Evolutionary conservation across 2,113 vertebrate species (phyloP).

Genomic region (Desmodus rotundus): DNA sequence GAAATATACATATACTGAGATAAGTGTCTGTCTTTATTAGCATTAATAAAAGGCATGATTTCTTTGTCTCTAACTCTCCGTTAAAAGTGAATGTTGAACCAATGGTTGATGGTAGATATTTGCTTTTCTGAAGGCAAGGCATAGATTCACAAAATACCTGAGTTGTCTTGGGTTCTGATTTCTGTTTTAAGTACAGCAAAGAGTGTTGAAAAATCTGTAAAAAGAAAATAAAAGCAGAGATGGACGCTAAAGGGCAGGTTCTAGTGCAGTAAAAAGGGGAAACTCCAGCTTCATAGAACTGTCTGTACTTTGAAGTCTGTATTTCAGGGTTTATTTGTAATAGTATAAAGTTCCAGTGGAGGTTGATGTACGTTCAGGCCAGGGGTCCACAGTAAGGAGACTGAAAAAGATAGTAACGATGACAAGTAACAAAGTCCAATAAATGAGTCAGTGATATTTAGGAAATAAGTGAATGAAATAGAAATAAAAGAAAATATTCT

Average conservation of each 20-base stretch:
- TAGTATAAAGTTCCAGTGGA: not conserved
- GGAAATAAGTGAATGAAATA: not conserved
- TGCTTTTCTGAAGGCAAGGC: not conserved
- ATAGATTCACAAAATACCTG: not conserved
- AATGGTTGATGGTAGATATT: not conserved
- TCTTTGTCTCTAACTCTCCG: not conserved
- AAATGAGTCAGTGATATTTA: not conserved
- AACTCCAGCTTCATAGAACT: not conserved
- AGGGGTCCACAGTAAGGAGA: not conserved
- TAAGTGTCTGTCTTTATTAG: not conserved
- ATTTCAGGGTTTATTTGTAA: slow-evolving; percentile 1
- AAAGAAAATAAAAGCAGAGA: not conserved
- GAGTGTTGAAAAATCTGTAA: not conserved
- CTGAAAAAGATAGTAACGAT: not conserved
- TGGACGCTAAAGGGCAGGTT: not conserved
- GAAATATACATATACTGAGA: not conserved
- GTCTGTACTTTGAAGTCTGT: not conserved
- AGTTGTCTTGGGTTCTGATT: not conserved
- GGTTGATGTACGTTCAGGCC: not conserved
- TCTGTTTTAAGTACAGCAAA: not conserved
- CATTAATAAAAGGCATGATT: not conserved
- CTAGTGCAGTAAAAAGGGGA: not conserved
- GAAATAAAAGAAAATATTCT: not conserved
- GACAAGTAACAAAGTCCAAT: not conserved
- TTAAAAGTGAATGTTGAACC: not conserved